Conservation (phyloP, 2,888 invertebrate genomes). For the Diogma glabrata region DNA sequence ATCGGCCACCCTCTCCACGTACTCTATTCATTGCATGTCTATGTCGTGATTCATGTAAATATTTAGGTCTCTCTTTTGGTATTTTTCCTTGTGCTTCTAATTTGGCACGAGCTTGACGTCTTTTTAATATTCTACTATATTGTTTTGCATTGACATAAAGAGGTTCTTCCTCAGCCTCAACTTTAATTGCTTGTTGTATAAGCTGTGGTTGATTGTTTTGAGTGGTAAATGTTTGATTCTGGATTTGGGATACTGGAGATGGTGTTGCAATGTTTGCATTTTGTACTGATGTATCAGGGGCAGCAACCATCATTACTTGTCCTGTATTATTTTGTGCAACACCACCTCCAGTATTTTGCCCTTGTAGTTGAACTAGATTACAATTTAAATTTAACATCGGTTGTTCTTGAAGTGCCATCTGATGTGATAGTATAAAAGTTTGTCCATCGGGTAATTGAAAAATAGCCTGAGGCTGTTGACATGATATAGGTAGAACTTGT, state of each 20-base stretch:
- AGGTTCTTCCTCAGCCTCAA: constrained; percentile 73
- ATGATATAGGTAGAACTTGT: constrained; percentile 29
- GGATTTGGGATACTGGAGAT: constrained; percentile 3
- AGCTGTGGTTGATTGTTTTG: constrained; percentile 1
- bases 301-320: constrained; percentile 22
- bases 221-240: constrained; percentile 8
- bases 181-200: constrained; percentile 20
- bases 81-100: constrained; percentile 76
- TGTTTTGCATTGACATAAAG: constrained; percentile 98
- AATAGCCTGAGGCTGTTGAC: constrained; percentile 44
- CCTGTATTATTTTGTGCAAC: constrained; percentile 20
- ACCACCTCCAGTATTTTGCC: constrained; percentile 18
- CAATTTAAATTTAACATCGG: constrained; percentile 44
- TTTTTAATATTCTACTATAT: constrained; percentile 89
- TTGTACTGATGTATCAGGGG: constrained; percentile 20
- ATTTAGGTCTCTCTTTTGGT: constrained; percentile 94
- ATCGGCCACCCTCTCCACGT: constrained; percentile 92
- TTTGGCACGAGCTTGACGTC: constrained; percentile 88
- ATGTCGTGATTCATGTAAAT: constrained; percentile 95
- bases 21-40: constrained; percentile 95
- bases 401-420: constrained; percentile 47
- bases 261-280: constrained; percentile 16
- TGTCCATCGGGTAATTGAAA: constrained; percentile 89
- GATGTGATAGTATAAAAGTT: constrained; percentile 76
- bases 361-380: constrained; percentile 34